Conservation (phyloP, 2,888 invertebrate genomes). For the Amphiduros pacificus region DNA sequence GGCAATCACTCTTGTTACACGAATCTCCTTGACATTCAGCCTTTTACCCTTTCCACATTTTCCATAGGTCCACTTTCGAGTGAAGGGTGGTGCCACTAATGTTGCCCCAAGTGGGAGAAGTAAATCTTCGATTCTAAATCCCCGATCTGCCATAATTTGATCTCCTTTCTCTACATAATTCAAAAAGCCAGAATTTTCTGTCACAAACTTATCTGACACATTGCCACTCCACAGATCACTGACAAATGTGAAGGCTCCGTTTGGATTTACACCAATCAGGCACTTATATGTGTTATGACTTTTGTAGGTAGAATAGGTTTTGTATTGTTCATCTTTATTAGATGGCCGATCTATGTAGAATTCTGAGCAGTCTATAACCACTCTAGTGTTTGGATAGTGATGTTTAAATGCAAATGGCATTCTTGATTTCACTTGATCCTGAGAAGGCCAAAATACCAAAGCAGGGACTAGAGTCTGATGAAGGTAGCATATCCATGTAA, state of each 20-base stretch:
- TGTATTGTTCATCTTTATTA: not conserved
- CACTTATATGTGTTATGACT: constrained; percentile 5
- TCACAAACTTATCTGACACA: not conserved
- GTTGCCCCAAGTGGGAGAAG: not conserved
- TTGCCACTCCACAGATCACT: not conserved
- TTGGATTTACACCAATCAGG: not conserved
- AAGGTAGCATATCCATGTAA: not conserved
- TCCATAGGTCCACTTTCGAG: no score
- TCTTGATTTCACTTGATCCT: not conserved
- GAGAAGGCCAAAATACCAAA: not conserved
- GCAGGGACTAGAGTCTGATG: not conserved
- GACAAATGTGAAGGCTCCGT: not conserved
- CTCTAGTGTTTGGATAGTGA: not conserved
- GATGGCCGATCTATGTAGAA: not conserved
- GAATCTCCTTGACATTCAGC: not conserved
- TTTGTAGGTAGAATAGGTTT: not conserved
- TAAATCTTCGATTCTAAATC: not conserved
- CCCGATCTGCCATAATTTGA: constrained; percentile 4
- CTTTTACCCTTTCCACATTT: not conserved
- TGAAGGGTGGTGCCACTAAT: constrained; percentile 1
- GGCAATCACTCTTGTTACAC: not conserved
- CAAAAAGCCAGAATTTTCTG: not conserved
- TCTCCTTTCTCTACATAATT: not conserved
- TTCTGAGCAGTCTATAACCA: not conserved
- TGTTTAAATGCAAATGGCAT: not conserved